Percentiles rank a stretch among this genome's conserved stretches.
Evolutionary conservation across 2,888 invertebrate genomes (phyloP).

Genomic region (Polylopha cassiicola): DNA sequence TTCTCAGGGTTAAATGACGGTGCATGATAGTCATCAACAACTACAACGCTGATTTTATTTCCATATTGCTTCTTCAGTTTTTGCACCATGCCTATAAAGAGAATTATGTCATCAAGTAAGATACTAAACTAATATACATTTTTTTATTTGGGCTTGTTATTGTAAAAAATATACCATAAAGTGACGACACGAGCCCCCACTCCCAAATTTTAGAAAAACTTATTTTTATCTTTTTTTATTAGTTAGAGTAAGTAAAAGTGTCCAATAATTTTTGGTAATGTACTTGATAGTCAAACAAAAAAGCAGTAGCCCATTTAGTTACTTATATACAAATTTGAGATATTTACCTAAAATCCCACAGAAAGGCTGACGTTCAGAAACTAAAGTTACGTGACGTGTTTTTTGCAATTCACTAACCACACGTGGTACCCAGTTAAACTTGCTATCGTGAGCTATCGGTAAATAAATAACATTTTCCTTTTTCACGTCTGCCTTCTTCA

Average conservation of each 20-base stretch:
- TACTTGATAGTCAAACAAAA: no score
- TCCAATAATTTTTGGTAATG: no score
- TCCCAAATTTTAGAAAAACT: no score
- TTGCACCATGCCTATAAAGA: slow-evolving; percentile 79
- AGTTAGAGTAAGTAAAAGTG: no score
- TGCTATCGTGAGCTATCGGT: slow-evolving; percentile 37
- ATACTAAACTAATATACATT: no score
- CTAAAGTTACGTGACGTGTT: slow-evolving; percentile 38
- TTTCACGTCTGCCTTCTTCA: slow-evolving; percentile 32
- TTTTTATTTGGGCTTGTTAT: no score
- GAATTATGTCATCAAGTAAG: background rate
- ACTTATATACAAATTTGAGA: slow-evolving; percentile 4
- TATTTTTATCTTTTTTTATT: no score
- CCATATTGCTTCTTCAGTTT: slow-evolving; percentile 80
- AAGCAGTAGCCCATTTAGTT: no score
- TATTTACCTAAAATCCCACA: slow-evolving; percentile 45
- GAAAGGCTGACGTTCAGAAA: slow-evolving; percentile 43
- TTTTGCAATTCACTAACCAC: slow-evolving; percentile 39
- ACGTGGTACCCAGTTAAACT: slow-evolving; percentile 43
- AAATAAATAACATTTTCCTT: slow-evolving; percentile 34
- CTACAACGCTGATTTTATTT: slow-evolving; percentile 59
- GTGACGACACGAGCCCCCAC: no score
- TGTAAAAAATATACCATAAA: no score
- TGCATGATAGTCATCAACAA: slow-evolving; percentile 64
- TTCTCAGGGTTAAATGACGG: slow-evolving; percentile 68